A percentile compares a stretch with the other conserved stretches of the same genome.
phyloP scores from a whole-genome alignment of 2,113 vertebrate genomes.

The Merops nubicus region DNA sequence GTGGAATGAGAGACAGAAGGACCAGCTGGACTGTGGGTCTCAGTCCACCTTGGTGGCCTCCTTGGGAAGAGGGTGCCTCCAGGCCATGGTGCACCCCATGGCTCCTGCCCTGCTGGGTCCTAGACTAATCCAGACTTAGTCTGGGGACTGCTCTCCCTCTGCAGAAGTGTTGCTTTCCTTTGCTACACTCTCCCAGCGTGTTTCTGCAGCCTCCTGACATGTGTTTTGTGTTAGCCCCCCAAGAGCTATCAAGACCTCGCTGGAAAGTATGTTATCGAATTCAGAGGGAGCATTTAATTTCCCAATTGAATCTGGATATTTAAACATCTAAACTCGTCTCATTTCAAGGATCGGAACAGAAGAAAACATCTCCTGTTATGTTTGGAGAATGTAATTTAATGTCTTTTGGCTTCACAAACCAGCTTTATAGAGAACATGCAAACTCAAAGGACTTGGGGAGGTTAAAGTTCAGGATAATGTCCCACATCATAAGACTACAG shows the following conservation, averaged over 20 bases:
- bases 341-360: slow-evolving; percentile 24
- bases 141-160: not conserved
- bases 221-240: not conserved
- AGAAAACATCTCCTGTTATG: slow-evolving; percentile 8
- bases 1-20: not conserved
- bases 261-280: slow-evolving; percentile 31
- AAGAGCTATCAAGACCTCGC: not conserved
- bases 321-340: not conserved
- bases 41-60: fast-evolving
- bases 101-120: not conserved
- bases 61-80: not conserved
- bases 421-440: not conserved
- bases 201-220: not conserved
- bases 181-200: not conserved
- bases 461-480: not conserved
- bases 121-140: not conserved
- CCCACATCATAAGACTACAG: not conserved
- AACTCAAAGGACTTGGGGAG: not conserved
- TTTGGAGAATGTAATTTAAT: slow-evolving; percentile 20
- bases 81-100: fast-evolving
- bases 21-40: not conserved
- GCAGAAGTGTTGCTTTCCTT: not conserved
- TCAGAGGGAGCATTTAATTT: slow-evolving; percentile 8
- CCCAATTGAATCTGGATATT: not conserved
- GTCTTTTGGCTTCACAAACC: not conserved